Evolutionary conservation across 1,140 invertebrate species (phyloP).

Genomic region (Aphidius ervi): DNA sequence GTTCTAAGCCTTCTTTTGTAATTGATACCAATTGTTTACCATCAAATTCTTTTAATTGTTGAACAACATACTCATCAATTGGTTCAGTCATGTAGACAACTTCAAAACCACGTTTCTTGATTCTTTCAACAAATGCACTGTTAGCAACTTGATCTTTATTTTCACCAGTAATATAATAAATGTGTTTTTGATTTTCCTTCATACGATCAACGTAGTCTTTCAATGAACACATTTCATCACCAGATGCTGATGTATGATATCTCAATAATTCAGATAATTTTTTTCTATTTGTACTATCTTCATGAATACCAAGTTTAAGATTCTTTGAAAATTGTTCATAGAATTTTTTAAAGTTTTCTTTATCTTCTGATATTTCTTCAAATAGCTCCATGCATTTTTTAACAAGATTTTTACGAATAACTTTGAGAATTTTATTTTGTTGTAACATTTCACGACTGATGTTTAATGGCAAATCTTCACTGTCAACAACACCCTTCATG

Average conservation of each 20-base stretch:
- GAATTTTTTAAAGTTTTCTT: conserved; percentile 97
- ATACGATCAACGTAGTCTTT: conserved; percentile 96
- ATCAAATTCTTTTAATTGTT: conserved; percentile 97
- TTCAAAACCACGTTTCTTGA: conserved; percentile 96
- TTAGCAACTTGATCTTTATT: conserved; percentile 90
- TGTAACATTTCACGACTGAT: conserved; percentile 99
- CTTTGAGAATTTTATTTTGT: conserved; percentile 98
- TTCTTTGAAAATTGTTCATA: conserved; percentile 99
- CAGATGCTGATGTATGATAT: conserved; percentile 90
- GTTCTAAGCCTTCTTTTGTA: conserved; percentile 94
- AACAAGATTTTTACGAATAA: conserved; percentile 97
- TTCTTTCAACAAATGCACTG: conserved; percentile 95
- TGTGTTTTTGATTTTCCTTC: conserved; percentile 97
- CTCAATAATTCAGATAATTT: conserved; percentile 90
- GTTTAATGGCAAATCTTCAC: conserved; percentile 95
- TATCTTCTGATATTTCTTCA: conserved; percentile 92
- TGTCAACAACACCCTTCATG: conserved; percentile 97
- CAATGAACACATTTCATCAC: conserved; percentile 87
- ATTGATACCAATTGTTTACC: conserved; percentile 94
- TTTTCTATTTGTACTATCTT: conserved; percentile 91
- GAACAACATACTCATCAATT: conserved; percentile 98
- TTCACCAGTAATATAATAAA: conserved; percentile 98
- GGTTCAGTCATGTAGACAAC: conserved; percentile 99
- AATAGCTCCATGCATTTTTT: conserved; percentile 98
- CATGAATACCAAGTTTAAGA: conserved; percentile 95